phyloP scores from a whole-genome alignment of 2,113 vertebrate species.

The Mormyrus iriodes region DNA sequence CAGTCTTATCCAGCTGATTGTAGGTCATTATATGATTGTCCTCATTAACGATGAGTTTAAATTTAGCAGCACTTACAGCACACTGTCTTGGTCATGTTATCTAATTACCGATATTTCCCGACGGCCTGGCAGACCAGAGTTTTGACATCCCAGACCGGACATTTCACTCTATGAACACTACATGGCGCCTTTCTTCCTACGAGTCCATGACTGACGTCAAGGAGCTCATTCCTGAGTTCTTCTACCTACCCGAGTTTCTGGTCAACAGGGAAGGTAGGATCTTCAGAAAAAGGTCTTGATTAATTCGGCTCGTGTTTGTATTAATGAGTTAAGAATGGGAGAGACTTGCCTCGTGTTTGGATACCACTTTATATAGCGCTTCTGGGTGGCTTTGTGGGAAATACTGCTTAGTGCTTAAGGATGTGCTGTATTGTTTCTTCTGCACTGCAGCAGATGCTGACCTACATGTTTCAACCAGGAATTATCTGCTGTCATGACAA shows the following conservation, averaged over 20 bases:
- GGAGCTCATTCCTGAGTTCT: conserved; percentile 96
- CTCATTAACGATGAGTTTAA: not conserved
- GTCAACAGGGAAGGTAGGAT: conserved; percentile 90
- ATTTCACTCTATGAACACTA: conserved; percentile 96
- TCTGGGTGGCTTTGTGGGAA: not conserved
- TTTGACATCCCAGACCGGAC: conserved; percentile 99
- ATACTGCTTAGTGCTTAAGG: not conserved
- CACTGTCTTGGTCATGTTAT: no score
- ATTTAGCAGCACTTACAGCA: not conserved
- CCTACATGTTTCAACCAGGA: not conserved
- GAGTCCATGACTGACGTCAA: conserved; percentile 99
- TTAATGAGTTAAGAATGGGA: not conserved
- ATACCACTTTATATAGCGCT: not conserved
- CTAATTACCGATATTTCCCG: conserved; percentile 44
- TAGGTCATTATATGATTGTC: not conserved
- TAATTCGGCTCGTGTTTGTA: not conserved
- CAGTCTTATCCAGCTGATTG: not conserved
- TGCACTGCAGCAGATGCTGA: conserved; percentile 2
- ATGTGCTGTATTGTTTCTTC: not conserved
- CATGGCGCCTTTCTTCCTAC: conserved; percentile 92
- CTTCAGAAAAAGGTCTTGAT: not conserved
- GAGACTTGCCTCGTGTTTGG: not conserved
- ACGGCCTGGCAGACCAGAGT: conserved; percentile 82
- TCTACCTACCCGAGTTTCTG: conserved; percentile 94
- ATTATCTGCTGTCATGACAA: not conserved